Evolutionary conservation across 2,797 vertebrate species (phyloP), one percentile per base, ranked within the genome.

Genomic region (Echiichthys vipera): DNA sequence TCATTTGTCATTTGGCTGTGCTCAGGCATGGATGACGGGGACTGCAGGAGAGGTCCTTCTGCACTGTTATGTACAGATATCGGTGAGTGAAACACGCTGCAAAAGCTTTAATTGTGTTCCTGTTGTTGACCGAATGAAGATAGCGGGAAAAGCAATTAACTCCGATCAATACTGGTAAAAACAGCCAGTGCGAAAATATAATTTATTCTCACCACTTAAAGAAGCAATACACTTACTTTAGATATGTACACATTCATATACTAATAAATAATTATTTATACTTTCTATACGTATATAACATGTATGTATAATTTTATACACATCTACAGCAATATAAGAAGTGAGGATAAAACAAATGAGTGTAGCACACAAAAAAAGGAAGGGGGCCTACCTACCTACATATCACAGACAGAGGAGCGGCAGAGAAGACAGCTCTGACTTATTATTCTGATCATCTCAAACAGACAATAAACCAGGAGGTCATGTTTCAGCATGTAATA

Each of bases 1-100:
- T 95, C 93, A 94, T 95, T 95, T 94, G 93, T 95, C 93, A 94
- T 92, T 93, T 93, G 90, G 90, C 92, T 85, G 85, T 90, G 89
- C 84, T 91, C 89, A 91, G 85, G 84, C 88, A 90, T 84, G 89
- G 88, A 89, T 91, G 91, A 92, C 86, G 79, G 87, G 83, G 81
- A 88, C 74, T 72, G 84, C 77, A 71, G 84, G 69, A 84, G 85
- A 87, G 75, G 66, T 87, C 77, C 79, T 83, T 64, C 77, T 78
- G 73, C 65, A 58, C 77, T 75, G 74, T 79, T 84, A 87, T 74
- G 81, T 67, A 66, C 89, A 73, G 88, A 89, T 90, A 89, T 79
- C 67, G 11, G 56, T 42, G 39, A 79, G 63, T 59, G 67, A 79
- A 81, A 84, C 71, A 75, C 51, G 40, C 56, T 61, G 80, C 78